phyloP scores from a whole-genome alignment of 2,888 invertebrate genomes.

The Leistus spinibarbis region DNA sequence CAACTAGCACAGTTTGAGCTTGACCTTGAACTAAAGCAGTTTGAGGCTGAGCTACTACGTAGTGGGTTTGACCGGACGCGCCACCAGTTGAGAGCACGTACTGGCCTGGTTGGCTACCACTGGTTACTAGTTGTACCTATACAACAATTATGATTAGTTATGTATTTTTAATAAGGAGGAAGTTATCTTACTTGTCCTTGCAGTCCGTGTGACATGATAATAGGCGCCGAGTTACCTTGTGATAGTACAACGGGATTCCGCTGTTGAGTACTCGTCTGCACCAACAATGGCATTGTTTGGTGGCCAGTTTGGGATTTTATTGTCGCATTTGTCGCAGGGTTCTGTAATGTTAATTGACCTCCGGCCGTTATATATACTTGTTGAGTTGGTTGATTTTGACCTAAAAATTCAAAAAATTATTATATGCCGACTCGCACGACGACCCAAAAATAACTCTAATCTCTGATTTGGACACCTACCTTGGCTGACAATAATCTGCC shows the following conservation, averaged over 20 bases:
- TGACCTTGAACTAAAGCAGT: constrained; percentile 66
- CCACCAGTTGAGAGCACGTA: constrained; percentile 60
- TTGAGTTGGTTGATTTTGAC: constrained; percentile 36
- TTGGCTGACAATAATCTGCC: constrained; percentile 61
- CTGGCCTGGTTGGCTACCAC: constrained; percentile 56
- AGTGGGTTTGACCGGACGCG: constrained; percentile 65
- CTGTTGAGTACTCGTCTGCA: constrained; percentile 51
- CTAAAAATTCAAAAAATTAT: constrained; percentile 42
- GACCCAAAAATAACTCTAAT: constrained; percentile 53
- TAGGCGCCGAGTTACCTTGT: constrained; percentile 52
- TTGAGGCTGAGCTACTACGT: constrained; percentile 70
- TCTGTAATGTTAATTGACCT: constrained; percentile 50
- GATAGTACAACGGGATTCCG: constrained; percentile 52
- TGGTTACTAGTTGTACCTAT: constrained; percentile 51
- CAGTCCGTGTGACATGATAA: constrained; percentile 52
- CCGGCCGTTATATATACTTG: constrained; percentile 46
- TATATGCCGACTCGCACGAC: constrained; percentile 45
- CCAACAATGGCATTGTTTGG: constrained; percentile 47
- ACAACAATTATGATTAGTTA: not conserved
- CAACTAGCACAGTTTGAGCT: constrained; percentile 68
- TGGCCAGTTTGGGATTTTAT: constrained; percentile 52
- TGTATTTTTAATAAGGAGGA: not conserved
- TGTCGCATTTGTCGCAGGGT: constrained; percentile 25
- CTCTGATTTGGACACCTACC: constrained; percentile 46
- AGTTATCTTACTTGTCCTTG: constrained; percentile 11